Evolutionary conservation across 2,888 invertebrate genomes (phyloP).

Genomic region (Hypena proboscidalis): DNA sequence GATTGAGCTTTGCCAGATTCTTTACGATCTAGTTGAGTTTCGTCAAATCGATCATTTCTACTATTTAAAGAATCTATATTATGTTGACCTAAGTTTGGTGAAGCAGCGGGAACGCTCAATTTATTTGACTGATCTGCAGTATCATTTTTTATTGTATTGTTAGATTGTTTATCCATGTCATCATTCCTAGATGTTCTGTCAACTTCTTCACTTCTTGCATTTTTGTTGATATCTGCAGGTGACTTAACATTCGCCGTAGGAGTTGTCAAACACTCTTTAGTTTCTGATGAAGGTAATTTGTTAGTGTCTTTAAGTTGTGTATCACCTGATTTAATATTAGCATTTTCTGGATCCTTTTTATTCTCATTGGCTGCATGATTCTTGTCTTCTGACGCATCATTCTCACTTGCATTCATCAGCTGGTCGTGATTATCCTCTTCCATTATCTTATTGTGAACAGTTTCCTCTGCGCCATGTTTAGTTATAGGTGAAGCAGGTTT

Average conservation of each 20-base stretch:
- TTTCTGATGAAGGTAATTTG: conserved; percentile 5
- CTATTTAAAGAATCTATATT: conserved; percentile 3
- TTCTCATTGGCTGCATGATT: conserved; percentile 5
- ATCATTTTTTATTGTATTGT: conserved; percentile 1
- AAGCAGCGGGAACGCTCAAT: background rate
- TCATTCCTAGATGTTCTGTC: conserved; percentile 10
- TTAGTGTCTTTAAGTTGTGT: conserved; percentile 5
- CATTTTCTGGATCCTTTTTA: conserved; percentile 10
- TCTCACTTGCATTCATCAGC: conserved; percentile 12
- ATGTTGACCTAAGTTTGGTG: conserved; percentile 3
- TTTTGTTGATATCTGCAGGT: conserved; percentile 11
- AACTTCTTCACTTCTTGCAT: conserved; percentile 8
- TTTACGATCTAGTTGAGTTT: conserved; percentile 12
- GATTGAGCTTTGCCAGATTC: conserved; percentile 8
- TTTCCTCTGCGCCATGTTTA: conserved; percentile 27
- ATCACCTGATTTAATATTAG: conserved; percentile 1
- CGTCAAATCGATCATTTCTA: background rate
- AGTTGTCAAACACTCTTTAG: conserved; percentile 2
- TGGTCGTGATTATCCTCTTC: conserved; percentile 10
- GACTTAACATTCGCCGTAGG: background rate
- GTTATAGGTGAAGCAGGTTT: conserved; percentile 45
- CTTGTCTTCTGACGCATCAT: conserved; percentile 15
- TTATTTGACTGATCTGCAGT: background rate
- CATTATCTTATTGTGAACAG: background rate
- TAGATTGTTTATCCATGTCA: conserved; percentile 6